phyloP scores from a whole-genome alignment of 2,113 vertebrate species.

The Alligator mississippiensis region DNA sequence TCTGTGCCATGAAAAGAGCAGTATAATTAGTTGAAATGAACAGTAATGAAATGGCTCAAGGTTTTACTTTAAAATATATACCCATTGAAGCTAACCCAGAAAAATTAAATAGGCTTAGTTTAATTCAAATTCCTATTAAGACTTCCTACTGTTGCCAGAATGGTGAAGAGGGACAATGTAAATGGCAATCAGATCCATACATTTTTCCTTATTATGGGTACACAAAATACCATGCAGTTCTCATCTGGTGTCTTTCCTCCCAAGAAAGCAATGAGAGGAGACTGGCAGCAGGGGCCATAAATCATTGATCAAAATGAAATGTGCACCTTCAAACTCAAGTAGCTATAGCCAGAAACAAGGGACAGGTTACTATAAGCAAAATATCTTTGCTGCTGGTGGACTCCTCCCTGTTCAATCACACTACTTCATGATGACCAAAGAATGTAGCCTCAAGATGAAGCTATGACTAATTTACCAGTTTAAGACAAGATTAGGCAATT shows the following conservation, averaged over 20 bases:
- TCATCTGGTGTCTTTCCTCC: background rate
- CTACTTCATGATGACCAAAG: background rate
- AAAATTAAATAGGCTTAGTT: too few relatives aligned
- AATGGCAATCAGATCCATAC: background rate
- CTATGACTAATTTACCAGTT: background rate
- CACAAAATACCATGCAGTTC: background rate
- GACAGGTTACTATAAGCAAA: background rate
- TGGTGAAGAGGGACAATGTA: fast-evolving
- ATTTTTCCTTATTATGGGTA: background rate
- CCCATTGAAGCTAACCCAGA: background rate
- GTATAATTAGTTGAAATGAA: background rate
- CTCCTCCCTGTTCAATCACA: background rate
- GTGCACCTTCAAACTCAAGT: background rate
- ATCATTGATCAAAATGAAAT: background rate
- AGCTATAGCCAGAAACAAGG: background rate
- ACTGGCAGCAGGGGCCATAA: background rate
- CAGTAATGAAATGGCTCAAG: background rate
- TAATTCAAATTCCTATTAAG: background rate
- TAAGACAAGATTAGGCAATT: background rate
- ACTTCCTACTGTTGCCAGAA: background rate
- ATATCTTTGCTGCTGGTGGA: background rate
- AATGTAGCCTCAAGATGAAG: background rate
- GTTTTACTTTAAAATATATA: background rate
- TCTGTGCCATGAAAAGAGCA: background rate
- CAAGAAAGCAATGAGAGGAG: background rate